A percentile compares a stretch with the other conserved stretches of the same genome.
Conservation (phyloP, 2,888 invertebrate species). For the Clivina fossor region DNA sequence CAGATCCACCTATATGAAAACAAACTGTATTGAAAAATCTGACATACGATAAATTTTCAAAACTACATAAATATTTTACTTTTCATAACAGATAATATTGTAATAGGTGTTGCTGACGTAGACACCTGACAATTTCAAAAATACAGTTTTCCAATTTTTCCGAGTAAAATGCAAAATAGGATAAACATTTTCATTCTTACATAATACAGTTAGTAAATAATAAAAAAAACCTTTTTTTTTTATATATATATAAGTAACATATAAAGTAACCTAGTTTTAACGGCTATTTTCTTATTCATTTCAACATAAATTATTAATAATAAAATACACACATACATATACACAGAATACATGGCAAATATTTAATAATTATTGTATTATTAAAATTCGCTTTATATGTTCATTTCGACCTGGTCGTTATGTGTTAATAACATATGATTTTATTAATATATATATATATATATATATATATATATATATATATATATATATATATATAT, state of each 20-base stretch:
- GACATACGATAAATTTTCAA: too few species aligned
- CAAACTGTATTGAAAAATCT: conserved; percentile 2
- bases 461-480: too few species aligned
- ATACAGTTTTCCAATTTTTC: too few species aligned
- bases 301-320: not conserved
- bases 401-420: conserved; percentile 21
- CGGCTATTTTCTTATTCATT: conserved; percentile 1
- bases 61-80: conserved; percentile 9
- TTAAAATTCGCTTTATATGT: conserved; percentile 8
- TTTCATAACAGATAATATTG: conserved; percentile 4
- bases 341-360: conserved; percentile 21
- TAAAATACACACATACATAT: conserved; percentile 19
- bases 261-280: not conserved
- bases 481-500: too few species aligned
- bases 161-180: not conserved
- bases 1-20: conserved; percentile 76
- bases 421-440: not conserved
- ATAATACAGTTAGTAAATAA: too few species aligned
- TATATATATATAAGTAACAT: too few species aligned
- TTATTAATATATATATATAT: too few species aligned
- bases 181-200: too few species aligned
- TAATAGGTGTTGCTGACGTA: conserved; percentile 6
- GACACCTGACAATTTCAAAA: conserved; percentile 20
- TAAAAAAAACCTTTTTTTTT: too few species aligned
- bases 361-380: conserved; percentile 14